A percentile compares a stretch with the other conserved stretches of the same genome.
phyloP scores from a whole-genome alignment of 2,113 vertebrate species.

The Syngnathus floridae region DNA sequence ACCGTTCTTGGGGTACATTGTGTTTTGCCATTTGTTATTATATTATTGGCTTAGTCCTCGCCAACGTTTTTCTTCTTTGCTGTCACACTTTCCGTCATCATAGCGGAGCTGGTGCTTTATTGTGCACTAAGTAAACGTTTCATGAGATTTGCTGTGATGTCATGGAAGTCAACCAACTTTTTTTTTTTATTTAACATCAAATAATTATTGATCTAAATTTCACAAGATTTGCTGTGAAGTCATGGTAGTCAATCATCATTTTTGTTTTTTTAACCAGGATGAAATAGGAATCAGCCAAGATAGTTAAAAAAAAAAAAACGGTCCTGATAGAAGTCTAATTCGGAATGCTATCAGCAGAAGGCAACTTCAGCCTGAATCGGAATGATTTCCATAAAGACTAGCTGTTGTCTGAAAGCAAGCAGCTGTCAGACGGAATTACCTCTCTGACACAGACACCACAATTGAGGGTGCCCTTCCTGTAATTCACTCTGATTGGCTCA shows the following conservation, averaged over 20 bases:
- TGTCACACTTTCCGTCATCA: no score
- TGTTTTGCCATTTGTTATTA: no score
- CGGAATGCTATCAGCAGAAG: constrained; percentile 47
- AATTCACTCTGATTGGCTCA: constrained; percentile 72
- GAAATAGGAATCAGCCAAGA: background rate
- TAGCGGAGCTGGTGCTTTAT: no score
- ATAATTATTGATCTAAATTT: background rate
- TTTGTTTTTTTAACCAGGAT: no score
- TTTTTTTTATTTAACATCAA: background rate
- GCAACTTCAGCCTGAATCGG: constrained; percentile 46
- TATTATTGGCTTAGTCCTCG: no score
- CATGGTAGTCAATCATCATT: no score
- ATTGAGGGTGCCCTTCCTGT: constrained; percentile 67
- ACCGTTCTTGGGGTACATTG: no score
- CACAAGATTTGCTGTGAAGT: no score
- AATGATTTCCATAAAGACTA: constrained; percentile 70
- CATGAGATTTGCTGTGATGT: no score
- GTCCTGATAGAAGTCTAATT: constrained; percentile 45
- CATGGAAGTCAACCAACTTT: no score
- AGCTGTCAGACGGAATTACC: constrained; percentile 71
- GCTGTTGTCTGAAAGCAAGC: constrained; percentile 69
- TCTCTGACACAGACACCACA: constrained; percentile 66
- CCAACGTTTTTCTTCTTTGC: no score
- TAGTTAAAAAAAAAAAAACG: background rate
- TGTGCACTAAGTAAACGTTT: no score